Base-by-base conservation (phyloP, 2,113 vertebrate species). In the Hiodon alosoides region DNA sequence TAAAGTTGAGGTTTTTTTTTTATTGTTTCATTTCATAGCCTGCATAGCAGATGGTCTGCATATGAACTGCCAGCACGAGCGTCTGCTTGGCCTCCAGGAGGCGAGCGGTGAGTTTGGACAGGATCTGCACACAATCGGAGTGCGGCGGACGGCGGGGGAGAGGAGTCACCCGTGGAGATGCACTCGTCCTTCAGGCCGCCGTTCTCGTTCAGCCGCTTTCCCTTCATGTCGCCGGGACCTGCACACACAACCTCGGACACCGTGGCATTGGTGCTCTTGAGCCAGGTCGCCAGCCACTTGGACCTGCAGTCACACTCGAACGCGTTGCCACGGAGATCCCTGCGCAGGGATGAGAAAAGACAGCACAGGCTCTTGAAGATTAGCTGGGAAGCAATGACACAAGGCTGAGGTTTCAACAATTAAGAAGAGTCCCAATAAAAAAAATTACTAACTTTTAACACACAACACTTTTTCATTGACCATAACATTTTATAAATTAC, bases 281-380 rank as follows among this genome's bases (percentile, higher is more conserved):
- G 81, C 98, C 97, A 99, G 78, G 85, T 88, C 90, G 96, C 96
- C 85, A 99, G 83, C 98, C 98, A 99, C 87, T 99, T 99, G 79
- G 94, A 93, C 82, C 95, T 93, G 89, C 98, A 99, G 89, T 99
- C 95, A 81, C 98, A 99, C 82, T 98, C 94, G 81, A 99, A 95
- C 75, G 92, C 93, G 87, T 98, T 99, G 75, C 97, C 98, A 84
- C 97, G 92, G 88, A 99, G 90, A 82, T 99, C 97, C 84, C 97
- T 99, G 87, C 82, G 79, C 57, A 50, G 48, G 55, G 13, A 13
- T 7, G 7, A 57, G n/a, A 74, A 62, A 6, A 31, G 17, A 31
- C 55, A 31, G 31, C 31, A 31, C 31, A 31, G 31, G 31, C 31
- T 31, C 31, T 31, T 31, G 31, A 31, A 31, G 31, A 31, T 31